Conservation (phyloP, 2,888 invertebrate genomes). For the Erynnis tages region DNA sequence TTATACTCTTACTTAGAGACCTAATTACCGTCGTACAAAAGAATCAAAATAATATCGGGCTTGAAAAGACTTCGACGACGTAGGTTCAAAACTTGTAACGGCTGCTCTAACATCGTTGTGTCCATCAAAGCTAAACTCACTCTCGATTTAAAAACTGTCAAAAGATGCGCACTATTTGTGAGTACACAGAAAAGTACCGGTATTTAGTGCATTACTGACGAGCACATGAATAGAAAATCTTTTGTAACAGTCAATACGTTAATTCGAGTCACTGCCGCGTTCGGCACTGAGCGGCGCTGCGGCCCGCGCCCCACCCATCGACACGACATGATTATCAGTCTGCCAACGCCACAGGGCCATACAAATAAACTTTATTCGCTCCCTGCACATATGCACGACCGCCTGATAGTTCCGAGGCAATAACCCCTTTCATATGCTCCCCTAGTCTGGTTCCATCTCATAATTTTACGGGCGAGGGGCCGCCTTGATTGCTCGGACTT, state of each 20-base stretch:
- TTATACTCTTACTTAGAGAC: conserved; percentile 13
- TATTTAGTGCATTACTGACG: conserved; percentile 19
- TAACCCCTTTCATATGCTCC: conserved; percentile 74
- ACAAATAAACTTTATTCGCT: conserved; percentile 80
- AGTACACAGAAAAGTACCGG: conserved; percentile 15
- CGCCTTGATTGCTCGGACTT: conserved; percentile 58
- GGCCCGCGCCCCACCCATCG: conserved; percentile 70
- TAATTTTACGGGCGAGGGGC: conserved; percentile 73
- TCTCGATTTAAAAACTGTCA: conserved; percentile 16
- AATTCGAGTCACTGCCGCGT: conserved; percentile 53
- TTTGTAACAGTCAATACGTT: conserved; percentile 36
- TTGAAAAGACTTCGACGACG: conserved; percentile 63
- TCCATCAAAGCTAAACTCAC: conserved; percentile 29
- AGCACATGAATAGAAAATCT: conserved; percentile 11
- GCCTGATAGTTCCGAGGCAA: conserved; percentile 70
- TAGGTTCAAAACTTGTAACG: conserved; percentile 67
- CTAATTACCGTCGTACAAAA: conserved; percentile 75
- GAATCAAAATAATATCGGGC: conserved; percentile 69
- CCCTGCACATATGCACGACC: conserved; percentile 67
- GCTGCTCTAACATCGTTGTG: conserved; percentile 71
- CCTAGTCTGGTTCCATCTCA: conserved; percentile 67
- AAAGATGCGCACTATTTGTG: conserved; percentile 5
- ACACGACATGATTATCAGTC: conserved; percentile 70
- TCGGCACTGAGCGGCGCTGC: conserved; percentile 57
- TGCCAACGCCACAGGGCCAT: conserved; percentile 58